Evolutionary conservation across 92 coral and sea anemone genomes (phyloP).

Genomic region (Parazoanthus darwini): DNA sequence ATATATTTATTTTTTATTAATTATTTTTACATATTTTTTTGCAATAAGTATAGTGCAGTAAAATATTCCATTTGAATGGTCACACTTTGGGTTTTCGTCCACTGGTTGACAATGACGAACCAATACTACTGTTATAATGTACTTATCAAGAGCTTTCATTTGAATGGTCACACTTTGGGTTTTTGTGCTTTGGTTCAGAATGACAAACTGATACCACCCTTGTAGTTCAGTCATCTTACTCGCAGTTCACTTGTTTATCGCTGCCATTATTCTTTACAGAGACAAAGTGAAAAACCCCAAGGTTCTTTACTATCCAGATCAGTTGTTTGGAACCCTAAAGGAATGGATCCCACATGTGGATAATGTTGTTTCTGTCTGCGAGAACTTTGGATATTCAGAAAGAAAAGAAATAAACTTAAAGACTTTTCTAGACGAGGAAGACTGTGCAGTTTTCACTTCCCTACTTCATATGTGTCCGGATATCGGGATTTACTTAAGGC

Average conservation of each 20-base stretch:
- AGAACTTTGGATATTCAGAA: slow-evolving; percentile 12
- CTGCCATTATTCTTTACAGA: slow-evolving; percentile 47
- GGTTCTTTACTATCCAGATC: slow-evolving; percentile 47
- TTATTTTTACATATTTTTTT: too few species aligned
- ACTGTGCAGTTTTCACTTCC: slow-evolving; percentile 44
- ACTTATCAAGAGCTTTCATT: too few species aligned
- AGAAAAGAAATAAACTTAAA: slow-evolving; percentile 35
- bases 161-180: too few species aligned
- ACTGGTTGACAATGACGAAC: too few species aligned
- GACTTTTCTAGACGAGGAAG: slow-evolving; percentile 48
- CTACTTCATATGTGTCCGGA: slow-evolving; percentile 75
- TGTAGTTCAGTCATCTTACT: background rate
- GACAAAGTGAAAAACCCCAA: slow-evolving; percentile 62
- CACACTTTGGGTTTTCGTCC: too few species aligned
- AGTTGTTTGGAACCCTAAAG: slow-evolving; percentile 21
- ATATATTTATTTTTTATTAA: too few species aligned
- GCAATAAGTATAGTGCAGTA: too few species aligned
- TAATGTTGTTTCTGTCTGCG: slow-evolving; percentile 24
- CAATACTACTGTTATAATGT: too few species aligned
- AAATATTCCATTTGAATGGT: background rate
- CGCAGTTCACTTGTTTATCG: background rate
- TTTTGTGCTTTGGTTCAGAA: too few species aligned
- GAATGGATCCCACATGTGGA: slow-evolving; percentile 50
- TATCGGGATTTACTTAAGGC: slow-evolving; percentile 48
- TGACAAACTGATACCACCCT: background rate